A percentile compares a stretch with the other conserved stretches of the same genome.
These are phyloP conservation scores for Machimus rusticus DNA, from an alignment of 2,888 invertebrate genomes.

Conservation along the genomic window DNA sequence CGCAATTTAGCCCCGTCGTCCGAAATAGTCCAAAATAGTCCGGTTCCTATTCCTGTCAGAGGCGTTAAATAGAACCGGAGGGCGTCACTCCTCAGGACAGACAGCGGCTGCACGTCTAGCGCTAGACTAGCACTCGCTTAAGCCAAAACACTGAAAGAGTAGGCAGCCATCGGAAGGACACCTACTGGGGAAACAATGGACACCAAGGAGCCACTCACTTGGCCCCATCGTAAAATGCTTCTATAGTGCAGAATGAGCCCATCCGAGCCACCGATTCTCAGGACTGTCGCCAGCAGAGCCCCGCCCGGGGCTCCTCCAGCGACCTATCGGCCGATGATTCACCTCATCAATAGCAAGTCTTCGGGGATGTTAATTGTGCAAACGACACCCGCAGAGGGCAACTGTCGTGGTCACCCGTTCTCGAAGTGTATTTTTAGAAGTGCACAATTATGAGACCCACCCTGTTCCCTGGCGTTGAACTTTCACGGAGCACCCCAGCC, in stretches of 20 bases:
- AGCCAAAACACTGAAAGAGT: not conserved
- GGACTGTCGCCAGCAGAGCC: not conserved
- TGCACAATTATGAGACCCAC: conserved; percentile 24
- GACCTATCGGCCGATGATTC: not conserved
- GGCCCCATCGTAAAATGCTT: not conserved
- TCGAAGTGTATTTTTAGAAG: not conserved
- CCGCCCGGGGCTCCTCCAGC: not conserved
- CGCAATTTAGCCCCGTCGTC: not conserved
- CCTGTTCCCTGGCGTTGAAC: not conserved
- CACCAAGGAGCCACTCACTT: not conserved
- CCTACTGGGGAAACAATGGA: not conserved
- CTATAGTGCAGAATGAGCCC: not conserved
- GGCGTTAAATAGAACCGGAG: not conserved
- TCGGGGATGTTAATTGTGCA: conserved; percentile 26
- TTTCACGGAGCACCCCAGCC: not conserved
- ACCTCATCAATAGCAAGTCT: conserved; percentile 14
- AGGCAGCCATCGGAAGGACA: not conserved
- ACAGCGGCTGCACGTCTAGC: conserved; percentile 10
- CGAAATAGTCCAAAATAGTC: conserved; percentile 25
- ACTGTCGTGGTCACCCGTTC: conserved; percentile 7
- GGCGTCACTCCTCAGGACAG: not conserved
- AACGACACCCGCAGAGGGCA: conserved; percentile 13
- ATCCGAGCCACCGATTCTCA: not conserved
- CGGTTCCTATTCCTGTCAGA: not conserved
- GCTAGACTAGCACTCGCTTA: not conserved